Conservation (phyloP, 2,113 vertebrate species). For the Coptodon bakossiorum region DNA sequence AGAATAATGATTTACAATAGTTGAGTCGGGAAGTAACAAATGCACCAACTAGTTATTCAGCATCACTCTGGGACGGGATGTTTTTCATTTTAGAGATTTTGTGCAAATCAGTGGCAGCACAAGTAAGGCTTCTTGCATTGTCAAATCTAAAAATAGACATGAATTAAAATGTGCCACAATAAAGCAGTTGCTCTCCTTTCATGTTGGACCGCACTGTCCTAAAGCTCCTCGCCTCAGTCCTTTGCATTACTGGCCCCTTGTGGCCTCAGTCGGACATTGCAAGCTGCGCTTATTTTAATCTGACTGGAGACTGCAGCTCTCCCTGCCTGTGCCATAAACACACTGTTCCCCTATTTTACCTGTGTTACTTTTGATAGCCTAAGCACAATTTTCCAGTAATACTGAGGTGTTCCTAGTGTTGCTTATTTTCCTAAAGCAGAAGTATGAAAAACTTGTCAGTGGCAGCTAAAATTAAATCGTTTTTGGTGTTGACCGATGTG, state of each 20-base stretch:
- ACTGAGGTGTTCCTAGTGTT: not conserved
- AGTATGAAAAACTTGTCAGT: not conserved
- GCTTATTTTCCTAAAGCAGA: not conserved
- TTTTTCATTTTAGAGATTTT: not conserved
- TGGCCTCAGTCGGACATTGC: rapidly evolving
- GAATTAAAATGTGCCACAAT: not conserved
- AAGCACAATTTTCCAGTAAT: not conserved
- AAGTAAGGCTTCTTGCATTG: not conserved
- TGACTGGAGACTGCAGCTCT: not conserved
- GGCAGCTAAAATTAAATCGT: not conserved
- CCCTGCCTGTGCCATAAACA: not conserved
- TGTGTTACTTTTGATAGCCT: not conserved
- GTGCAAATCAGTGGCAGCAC: not conserved
- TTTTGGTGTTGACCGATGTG: not conserved
- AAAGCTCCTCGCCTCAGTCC: not conserved
- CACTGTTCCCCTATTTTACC: not conserved
- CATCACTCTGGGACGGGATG: not conserved
- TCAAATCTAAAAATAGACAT: not conserved
- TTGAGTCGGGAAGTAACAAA: not conserved
- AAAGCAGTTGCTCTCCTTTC: not conserved
- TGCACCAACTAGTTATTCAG: not conserved
- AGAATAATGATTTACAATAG: not conserved
- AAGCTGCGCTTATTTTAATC: not conserved
- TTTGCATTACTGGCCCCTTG: not conserved
- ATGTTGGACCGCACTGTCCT: not conserved